Percentiles rank a stretch among this genome's conserved stretches.
Evolutionary conservation across 2,113 vertebrate genomes (phyloP).

Genomic region (Montifringilla adamsi): DNA sequence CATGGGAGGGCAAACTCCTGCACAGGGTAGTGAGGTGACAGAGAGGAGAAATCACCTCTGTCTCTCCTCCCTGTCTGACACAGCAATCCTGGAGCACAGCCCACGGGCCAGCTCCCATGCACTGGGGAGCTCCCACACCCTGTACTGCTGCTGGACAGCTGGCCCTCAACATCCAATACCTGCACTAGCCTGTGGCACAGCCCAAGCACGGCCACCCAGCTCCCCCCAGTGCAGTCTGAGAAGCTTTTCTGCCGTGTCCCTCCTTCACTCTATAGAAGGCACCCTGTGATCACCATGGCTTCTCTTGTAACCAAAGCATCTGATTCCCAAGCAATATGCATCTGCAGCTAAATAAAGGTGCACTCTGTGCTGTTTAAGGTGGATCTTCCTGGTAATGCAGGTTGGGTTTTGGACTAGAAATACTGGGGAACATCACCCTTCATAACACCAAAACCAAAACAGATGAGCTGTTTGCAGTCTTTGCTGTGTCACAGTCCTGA

Average conservation of each 20-base stretch:
- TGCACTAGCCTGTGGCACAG: not conserved
- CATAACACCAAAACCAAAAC: not conserved
- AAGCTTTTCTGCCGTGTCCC: accelerated
- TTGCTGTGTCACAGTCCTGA: accelerated
- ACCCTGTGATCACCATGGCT: not conserved
- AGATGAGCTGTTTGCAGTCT: not conserved
- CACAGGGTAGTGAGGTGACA: accelerated
- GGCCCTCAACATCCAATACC: not conserved
- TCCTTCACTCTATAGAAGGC: not conserved
- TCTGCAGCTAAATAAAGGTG: not conserved
- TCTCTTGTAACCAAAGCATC: not conserved
- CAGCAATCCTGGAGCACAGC: not conserved
- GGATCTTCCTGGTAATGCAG: not conserved
- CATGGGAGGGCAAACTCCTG: not conserved
- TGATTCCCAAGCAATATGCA: not conserved
- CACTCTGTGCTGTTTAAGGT: not conserved
- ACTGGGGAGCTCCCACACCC: not conserved
- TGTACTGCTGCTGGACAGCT: not conserved
- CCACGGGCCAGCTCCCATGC: accelerated
- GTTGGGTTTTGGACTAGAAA: not conserved
- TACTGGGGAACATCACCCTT: not conserved
- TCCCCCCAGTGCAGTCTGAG: not conserved
- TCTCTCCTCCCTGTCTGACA: accelerated
- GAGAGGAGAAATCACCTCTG: not conserved
- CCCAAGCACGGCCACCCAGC: not conserved